Evolutionary conservation across 2,797 vertebrate genomes (phyloP).

Genomic region (Amphiprion clarkii): DNA sequence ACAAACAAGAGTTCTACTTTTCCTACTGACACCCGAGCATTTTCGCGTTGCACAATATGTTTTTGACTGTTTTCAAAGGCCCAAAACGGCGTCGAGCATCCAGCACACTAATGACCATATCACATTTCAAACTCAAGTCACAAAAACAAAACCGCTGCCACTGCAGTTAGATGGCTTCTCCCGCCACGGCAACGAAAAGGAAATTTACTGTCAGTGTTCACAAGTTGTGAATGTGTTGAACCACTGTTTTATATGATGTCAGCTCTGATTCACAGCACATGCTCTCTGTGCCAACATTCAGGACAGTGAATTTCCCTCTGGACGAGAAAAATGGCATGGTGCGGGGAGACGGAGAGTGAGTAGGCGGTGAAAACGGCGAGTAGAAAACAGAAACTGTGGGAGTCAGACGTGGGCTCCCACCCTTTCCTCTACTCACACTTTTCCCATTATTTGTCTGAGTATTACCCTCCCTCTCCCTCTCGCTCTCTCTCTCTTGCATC

Average conservation of each 20-base stretch:
- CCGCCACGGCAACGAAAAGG: constrained; percentile 35
- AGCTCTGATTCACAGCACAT: constrained; percentile 36
- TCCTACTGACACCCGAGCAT: constrained; percentile 4
- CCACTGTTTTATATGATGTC: constrained; percentile 46
- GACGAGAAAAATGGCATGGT: constrained; percentile 36
- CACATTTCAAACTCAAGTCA: constrained; percentile 35
- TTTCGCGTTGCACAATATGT: constrained; percentile 19
- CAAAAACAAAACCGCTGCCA: constrained; percentile 51
- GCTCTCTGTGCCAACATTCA: constrained; percentile 20
- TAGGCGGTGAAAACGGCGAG: constrained; percentile 30
- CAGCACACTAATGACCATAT: constrained; percentile 52
- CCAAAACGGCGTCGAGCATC: not conserved
- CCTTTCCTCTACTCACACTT: constrained; percentile 63
- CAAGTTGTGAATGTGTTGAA: constrained; percentile 44
- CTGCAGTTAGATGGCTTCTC: constrained; percentile 29
- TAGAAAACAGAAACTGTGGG: constrained; percentile 52
- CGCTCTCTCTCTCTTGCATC: constrained; percentile 38
- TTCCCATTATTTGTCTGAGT: constrained; percentile 63
- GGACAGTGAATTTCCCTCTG: constrained; percentile 28
- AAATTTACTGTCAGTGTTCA: constrained; percentile 55
- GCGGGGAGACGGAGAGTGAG: constrained; percentile 11
- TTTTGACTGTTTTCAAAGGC: constrained; percentile 28
- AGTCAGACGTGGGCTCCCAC: constrained; percentile 60
- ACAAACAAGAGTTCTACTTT: constrained; percentile 22
- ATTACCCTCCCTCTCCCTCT: constrained; percentile 31